phyloP scores from a whole-genome alignment of 2,113 vertebrate species.

The Stomatorhinus ivindoensis region DNA sequence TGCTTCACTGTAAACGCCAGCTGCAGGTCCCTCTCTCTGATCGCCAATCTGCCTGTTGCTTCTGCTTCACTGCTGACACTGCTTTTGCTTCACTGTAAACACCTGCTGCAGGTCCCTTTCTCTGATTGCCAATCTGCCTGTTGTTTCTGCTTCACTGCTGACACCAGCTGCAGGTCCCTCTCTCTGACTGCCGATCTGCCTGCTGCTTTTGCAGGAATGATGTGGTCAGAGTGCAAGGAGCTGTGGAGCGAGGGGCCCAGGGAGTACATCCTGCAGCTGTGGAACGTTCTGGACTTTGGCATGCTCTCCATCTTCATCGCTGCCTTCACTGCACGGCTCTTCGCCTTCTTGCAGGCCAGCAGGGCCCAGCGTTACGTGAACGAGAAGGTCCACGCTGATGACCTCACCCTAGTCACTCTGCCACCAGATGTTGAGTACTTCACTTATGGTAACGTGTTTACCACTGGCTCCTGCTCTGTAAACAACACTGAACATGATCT shows the following conservation, averaged over 20 bases:
- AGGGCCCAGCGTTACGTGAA: slow-evolving; percentile 82
- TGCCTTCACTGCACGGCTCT: slow-evolving; percentile 73
- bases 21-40: not conserved
- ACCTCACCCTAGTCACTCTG: slow-evolving; percentile 70
- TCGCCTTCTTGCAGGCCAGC: slow-evolving; percentile 75
- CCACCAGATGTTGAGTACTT: slow-evolving; percentile 80
- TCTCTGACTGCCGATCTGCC: not conserved
- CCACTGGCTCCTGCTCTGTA: not conserved
- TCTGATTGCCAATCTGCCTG: not conserved
- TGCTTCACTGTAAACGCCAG: too few relatives aligned
- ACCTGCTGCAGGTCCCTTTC: not conserved
- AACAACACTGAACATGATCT: not conserved
- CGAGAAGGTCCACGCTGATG: slow-evolving; percentile 63
- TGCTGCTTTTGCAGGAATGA: slow-evolving; percentile 65
- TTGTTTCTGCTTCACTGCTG: not conserved
- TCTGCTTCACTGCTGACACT: slow-evolving; percentile 7
- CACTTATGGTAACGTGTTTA: slow-evolving; percentile 66
- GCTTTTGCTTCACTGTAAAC: slow-evolving; percentile 4
- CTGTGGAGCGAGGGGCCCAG: slow-evolving; percentile 79
- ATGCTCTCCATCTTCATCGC: slow-evolving; percentile 87
- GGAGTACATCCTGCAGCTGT: slow-evolving; percentile 77
- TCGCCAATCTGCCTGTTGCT: not conserved
- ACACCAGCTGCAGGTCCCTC: not conserved
- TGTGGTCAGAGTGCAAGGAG: slow-evolving; percentile 88
- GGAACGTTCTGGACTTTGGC: slow-evolving; percentile 82